Evolutionary conservation across 1,140 invertebrate species (phyloP), one percentile per base, ranked within the genome.

Genomic region (Aporrectodea caliginosa): DNA sequence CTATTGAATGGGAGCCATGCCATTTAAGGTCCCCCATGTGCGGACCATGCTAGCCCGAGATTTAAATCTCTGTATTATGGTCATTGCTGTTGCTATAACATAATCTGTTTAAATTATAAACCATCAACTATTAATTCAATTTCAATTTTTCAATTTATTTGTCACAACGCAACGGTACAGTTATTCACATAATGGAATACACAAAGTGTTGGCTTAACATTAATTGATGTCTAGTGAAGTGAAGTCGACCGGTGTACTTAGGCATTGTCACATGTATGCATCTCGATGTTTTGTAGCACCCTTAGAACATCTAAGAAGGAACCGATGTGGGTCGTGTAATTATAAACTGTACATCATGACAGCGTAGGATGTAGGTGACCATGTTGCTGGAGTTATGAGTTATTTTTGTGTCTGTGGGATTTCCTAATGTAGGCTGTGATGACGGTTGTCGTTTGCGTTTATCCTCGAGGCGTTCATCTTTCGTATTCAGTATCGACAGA

Each of bases 391-490:
- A 69, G 29, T 69, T n/a, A 22, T 69, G 29, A 73, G 71, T 73
- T 22, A n/a, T 22, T 2, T 78, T 31, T 29, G n/a, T 74, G 27
- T 33, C 12, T 78, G 68, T n/a, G 82, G 68, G 75, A 74, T 68
- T 72, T 32, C 81, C 83, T 27, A n/a, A n/a, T n/a, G n/a, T 75
- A 89, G 87, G 85, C 96, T 79, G 94, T 97, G 2, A 90, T 97
- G 83, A 95, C 94, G 0, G 95, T 97, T 78, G 93, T 96, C 43
- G 93, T 96, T n/a, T 30, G 94, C 94, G 1, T 95, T 94, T 84
- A 94, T 97, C 69, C 88, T 97, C 76, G 94, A 96, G 88, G 93
- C 94, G 27, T 96, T 96, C 88, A 88, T 95, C 71, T 97, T 97
- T 88, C 90, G 94, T 76, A 96, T 95, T 85, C 93, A 95, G 84